These are phyloP conservation scores for Gadus chalcogrammus DNA, from an alignment of 2,113 vertebrate genomes.

Conservation along the genomic window DNA sequence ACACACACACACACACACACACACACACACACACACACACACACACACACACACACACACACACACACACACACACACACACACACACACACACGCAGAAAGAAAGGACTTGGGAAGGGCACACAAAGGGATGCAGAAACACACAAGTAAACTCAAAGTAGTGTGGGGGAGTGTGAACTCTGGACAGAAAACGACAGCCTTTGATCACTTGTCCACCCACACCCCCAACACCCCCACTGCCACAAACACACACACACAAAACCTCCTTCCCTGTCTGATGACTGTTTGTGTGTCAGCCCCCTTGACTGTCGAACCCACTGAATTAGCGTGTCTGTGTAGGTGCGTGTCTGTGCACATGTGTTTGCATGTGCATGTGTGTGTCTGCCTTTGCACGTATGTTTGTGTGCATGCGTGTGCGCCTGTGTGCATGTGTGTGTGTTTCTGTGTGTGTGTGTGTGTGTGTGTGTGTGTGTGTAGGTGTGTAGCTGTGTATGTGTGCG, in stretches of 20 bases:
- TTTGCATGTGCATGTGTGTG: conserved; percentile 1
- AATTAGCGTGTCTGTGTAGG: conserved; percentile 18
- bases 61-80: conserved; percentile 26
- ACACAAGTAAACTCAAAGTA: conserved; percentile 19
- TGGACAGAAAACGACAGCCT: conserved; percentile 52
- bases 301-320: conserved; percentile 40
- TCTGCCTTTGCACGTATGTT: not conserved
- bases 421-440: no score
- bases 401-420: not conserved
- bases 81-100: conserved; percentile 3
- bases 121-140: conserved; percentile 12
- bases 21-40: conserved; percentile 14
- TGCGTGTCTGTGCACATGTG: not conserved
- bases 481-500: no score
- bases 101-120: conserved; percentile 9
- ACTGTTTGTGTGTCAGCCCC: conserved; percentile 53
- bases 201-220: conserved; percentile 57
- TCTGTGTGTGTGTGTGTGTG: no score
- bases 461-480: conserved; percentile 51
- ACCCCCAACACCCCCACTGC: no score
- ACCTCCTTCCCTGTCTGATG: conserved; percentile 47
- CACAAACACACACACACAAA: no score
- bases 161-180: conserved; percentile 57
- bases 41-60: conserved; percentile 23
- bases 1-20: no score